Evolutionary conservation across 2,113 vertebrate species (phyloP).

Genomic region (Chunga burmeisteri): DNA sequence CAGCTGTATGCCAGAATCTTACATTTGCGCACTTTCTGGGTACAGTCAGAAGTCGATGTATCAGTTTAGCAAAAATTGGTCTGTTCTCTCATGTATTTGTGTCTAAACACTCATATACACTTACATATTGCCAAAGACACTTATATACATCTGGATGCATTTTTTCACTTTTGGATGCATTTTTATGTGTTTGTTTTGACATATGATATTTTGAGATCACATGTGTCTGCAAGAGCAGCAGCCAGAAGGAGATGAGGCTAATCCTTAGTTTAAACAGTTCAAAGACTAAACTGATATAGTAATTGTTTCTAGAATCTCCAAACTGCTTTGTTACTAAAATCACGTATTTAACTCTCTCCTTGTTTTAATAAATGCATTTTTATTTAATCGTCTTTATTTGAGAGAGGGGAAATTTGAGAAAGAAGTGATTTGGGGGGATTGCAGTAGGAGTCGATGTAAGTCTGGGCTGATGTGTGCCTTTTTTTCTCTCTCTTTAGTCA

Average conservation of each 20-base stretch:
- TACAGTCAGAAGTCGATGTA: neutral
- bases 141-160: neutral
- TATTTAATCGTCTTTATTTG: neutral
- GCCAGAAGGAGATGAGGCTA: neutral
- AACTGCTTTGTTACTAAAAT: neutral
- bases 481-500: neutral
- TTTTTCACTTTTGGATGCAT: neutral
- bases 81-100: neutral
- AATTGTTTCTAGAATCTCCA: neutral
- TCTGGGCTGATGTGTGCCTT: neutral
- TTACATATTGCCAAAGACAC: neutral
- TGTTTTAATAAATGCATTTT: neutral
- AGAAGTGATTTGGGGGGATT: neutral
- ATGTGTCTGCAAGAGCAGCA: neutral
- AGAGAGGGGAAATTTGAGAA: neutral
- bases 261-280: neutral
- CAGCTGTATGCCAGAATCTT: conserved; percentile 17
- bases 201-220: neutral
- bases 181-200: conserved; percentile 19
- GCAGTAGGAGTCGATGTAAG: neutral
- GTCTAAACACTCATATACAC: neutral
- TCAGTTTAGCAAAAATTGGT: neutral
- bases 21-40: neutral
- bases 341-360: neutral
- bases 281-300: neutral